Conservation (phyloP, 2,113 vertebrate genomes). For the Camelus bactrianus region DNA sequence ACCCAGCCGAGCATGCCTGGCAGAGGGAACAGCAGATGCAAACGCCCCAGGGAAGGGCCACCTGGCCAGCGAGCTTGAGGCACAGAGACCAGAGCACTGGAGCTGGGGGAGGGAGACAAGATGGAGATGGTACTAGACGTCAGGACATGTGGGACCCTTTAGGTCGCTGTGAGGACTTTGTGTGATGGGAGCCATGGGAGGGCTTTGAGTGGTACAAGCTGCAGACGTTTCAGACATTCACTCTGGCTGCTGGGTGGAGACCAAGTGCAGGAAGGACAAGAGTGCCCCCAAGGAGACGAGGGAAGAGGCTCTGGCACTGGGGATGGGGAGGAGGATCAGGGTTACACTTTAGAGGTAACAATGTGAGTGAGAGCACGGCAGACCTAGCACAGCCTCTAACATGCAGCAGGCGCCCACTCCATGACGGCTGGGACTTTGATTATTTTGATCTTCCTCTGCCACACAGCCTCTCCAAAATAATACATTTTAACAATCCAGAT, state of each 20-base stretch:
- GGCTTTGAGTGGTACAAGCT: neutral
- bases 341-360: neutral
- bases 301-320: neutral
- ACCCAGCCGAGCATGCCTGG: fast-evolving
- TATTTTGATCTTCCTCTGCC: neutral
- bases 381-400: neutral
- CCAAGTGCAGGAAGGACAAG: neutral
- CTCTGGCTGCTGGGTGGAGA: neutral
- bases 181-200: neutral
- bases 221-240: neutral
- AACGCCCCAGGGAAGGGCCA: neutral
- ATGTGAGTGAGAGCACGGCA: neutral
- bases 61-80: neutral
- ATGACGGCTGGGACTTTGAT: neutral
- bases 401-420: neutral
- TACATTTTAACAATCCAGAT: neutral
- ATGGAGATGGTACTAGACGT: neutral
- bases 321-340: neutral
- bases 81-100: neutral
- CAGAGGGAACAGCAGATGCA: neutral
- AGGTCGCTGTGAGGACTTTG: neutral
- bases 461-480: neutral
- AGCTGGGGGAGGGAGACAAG: neutral
- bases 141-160: neutral
- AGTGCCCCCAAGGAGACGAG: neutral